Percentiles rank a stretch among this genome's conserved stretches.
Conservation (phyloP, 2,888 invertebrate species). For the Tetragnatha montana region DNA sequence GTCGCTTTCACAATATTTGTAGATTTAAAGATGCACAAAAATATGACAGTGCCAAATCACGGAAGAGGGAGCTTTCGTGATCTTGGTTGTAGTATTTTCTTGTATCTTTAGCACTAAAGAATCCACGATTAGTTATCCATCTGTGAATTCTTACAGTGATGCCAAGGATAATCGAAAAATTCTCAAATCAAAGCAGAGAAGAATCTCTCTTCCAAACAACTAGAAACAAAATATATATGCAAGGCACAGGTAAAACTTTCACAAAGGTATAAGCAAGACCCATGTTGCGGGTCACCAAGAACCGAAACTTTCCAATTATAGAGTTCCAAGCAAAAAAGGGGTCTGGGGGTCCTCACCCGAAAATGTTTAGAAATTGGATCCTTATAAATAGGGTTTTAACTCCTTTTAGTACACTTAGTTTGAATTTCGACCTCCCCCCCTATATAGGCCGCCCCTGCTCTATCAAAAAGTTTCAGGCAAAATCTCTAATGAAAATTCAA, state of each 20-base stretch:
- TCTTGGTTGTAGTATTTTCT: slow-evolving; percentile 73
- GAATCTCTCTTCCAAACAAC: neutral
- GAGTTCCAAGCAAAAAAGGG: too few relatives aligned
- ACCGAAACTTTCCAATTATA: neutral
- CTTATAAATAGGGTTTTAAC: too few relatives aligned
- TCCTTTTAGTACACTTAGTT: too few relatives aligned
- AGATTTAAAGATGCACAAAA: slow-evolving; percentile 72
- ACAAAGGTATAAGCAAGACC: too few relatives aligned
- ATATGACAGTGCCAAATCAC: slow-evolving; percentile 73
- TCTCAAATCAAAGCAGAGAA: neutral
- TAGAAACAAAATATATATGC: neutral
- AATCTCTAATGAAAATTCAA: too few relatives aligned
- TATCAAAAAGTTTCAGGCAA: too few relatives aligned
- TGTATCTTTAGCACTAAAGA: slow-evolving; percentile 82
- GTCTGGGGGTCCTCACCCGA: too few relatives aligned
- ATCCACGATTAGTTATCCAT: slow-evolving; percentile 81
- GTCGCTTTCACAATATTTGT: slow-evolving; percentile 73
- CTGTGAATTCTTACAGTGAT: slow-evolving; percentile 85
- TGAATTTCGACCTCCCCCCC: too few relatives aligned
- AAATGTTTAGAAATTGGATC: too few relatives aligned
- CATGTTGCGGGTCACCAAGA: neutral
- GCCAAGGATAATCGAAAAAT: slow-evolving; percentile 78
- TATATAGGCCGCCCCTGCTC: too few relatives aligned
- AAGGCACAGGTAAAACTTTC: too few relatives aligned
- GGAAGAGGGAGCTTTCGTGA: slow-evolving; percentile 57